Conservation (phyloP, 2,888 invertebrate species). For the Biston stratarius region DNA sequence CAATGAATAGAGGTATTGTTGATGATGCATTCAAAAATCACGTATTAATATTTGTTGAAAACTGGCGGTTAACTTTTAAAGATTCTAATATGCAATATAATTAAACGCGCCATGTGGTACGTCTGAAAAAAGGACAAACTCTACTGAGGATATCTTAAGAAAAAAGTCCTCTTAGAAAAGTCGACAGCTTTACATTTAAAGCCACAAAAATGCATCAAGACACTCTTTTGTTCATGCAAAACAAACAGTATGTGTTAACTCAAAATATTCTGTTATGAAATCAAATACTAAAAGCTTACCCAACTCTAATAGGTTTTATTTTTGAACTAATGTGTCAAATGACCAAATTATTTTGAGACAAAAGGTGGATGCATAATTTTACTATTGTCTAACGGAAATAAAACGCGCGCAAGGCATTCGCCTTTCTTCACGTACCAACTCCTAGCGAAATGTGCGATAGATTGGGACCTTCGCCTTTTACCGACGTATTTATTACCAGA, state of each 20-base stretch:
- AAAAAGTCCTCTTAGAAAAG: too few relatives aligned
- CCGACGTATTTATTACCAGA: slow-evolving; percentile 22
- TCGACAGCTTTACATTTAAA: too few relatives aligned
- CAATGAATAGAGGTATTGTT: slow-evolving; percentile 31
- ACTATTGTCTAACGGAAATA: slow-evolving; percentile 1
- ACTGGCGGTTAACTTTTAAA: neutral
- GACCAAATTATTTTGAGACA: neutral
- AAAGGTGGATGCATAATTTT: neutral
- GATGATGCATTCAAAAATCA: slow-evolving; percentile 28
- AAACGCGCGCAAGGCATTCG: neutral
- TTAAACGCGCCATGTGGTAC: neutral
- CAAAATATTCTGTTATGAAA: too few relatives aligned
- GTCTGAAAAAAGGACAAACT: too few relatives aligned
- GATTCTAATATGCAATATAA: neutral
- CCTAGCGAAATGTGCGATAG: slow-evolving; percentile 31
- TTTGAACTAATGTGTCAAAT: neutral
- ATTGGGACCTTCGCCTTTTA: slow-evolving; percentile 25
- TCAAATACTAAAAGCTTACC: too few relatives aligned
- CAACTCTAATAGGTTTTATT: too few relatives aligned
- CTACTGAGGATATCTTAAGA: too few relatives aligned
- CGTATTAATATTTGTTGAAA: slow-evolving; percentile 20
- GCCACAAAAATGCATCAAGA: too few relatives aligned
- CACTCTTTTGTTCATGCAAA: too few relatives aligned
- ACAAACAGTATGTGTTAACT: too few relatives aligned
- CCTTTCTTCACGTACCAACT: slow-evolving; percentile 29